These are phyloP conservation scores for Delphinapterus leucas DNA, from an alignment of 2,113 vertebrate species.

Conservation along the genomic window DNA sequence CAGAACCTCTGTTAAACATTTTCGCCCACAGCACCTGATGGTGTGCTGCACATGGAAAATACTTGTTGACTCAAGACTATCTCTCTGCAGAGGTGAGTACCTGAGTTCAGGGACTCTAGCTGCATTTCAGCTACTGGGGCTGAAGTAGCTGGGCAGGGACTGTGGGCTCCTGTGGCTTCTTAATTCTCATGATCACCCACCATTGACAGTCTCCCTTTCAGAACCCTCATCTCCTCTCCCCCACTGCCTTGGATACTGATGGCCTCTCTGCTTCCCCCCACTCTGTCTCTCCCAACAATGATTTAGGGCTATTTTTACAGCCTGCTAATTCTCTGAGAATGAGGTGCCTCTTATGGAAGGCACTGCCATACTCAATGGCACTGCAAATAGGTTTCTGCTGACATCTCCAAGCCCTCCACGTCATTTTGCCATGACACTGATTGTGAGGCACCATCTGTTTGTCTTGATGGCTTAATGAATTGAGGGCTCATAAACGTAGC, in stretches of 20 bases:
- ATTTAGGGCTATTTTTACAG: not conserved
- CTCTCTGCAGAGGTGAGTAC: not conserved
- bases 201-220: not conserved
- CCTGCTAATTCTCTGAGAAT: not conserved
- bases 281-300: not conserved
- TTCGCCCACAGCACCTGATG: not conserved
- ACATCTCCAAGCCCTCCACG: not conserved
- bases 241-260: not conserved
- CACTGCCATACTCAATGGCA: not conserved
- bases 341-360: not conserved
- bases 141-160: not conserved
- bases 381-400: slow-evolving; percentile 50
- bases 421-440: not conserved
- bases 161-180: not conserved
- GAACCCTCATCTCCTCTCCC: fast-evolving
- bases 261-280: not conserved
- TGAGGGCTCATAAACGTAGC: slow-evolving; percentile 28
- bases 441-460: slow-evolving; percentile 42
- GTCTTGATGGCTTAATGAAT: slow-evolving; percentile 58
- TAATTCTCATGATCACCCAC: not conserved
- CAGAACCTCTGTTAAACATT: not conserved
- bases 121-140: not conserved
- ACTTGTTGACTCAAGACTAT: not conserved
- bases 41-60: no score
- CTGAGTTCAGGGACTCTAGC: fast-evolving